Base-by-base conservation (phyloP, 2,888 invertebrate species). In the Caenorhabditis plicata region DNA sequence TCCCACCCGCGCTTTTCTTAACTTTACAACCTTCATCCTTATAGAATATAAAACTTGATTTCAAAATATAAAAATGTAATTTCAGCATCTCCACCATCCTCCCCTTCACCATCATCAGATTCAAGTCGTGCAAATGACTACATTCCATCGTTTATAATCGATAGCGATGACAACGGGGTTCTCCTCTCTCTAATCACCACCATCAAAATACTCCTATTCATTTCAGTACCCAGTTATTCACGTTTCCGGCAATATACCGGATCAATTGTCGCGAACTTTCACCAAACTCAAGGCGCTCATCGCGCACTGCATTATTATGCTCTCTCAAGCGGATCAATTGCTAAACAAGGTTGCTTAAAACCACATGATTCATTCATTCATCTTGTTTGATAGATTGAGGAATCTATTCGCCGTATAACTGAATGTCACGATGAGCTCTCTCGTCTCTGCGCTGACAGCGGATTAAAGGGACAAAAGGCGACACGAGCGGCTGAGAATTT, bases 391-490 rank as follows among this genome's bases (percentile, higher is more conserved):
- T 43, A 80, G 72, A 73, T 82, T 40, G 75, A 77, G 32, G 79
- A 80, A 5, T 71, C 75, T 0, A 74, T 69, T 25, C 69, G 60
- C 19, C 65, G 81, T 63, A 68, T 80, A 7, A 65, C 69, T 48
- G 83, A 83, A 47, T 82, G 81, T 74, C 83, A 83, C 68, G 83
- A 83, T 47, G 83, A 84, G 20, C 68, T 86, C 52, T 80, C 81
- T 32, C 80, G 76, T 36, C 65, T 83, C n/a, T 83, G 83, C 71
- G 76, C 71, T 32, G 82, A 82, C 46, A 80, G 81, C 8, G 85
- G 85, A 1, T 79, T 85, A 5, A 83, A 84, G 62, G 84, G 84
- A 36, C 84, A 84, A 69, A 86, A 85, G 72, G 80, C 73, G n/a
- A 74, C 68, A 11, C 43, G 64, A 15, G 68, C 68, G 9, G 64